phyloP scores from a whole-genome alignment of 2,888 invertebrate genomes.

The Volucella inanis region DNA sequence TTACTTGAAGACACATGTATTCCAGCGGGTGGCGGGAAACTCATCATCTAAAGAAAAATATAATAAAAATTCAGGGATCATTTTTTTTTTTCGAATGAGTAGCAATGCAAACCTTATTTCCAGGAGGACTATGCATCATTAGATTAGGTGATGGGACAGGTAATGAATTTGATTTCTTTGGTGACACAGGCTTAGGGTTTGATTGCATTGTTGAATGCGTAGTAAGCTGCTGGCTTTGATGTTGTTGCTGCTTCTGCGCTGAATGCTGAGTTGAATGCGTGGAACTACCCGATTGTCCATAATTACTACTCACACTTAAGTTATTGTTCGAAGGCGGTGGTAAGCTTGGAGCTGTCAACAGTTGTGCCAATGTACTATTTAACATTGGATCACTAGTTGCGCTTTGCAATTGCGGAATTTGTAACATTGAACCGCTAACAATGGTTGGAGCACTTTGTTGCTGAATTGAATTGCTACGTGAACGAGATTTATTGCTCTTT shows the following conservation, averaged over 20 bases:
- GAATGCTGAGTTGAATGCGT: conserved; percentile 39
- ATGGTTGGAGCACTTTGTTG: conserved; percentile 77
- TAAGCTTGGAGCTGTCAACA: conserved; percentile 85
- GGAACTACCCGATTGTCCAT: conserved; percentile 71
- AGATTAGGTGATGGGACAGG: conserved; percentile 78
- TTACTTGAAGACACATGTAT: conserved; percentile 70
- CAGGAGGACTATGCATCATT: conserved; percentile 80
- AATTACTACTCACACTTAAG: conserved; percentile 40
- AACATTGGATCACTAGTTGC: conserved; percentile 91
- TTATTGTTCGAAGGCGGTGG: conserved; percentile 47
- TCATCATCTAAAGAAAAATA: conserved; percentile 77
- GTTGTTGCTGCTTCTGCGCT: conserved; percentile 72
- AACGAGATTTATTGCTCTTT: conserved; percentile 79
- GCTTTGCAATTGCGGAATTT: conserved; percentile 84
- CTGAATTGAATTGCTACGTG: conserved; percentile 82
- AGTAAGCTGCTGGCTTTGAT: conserved; percentile 76
- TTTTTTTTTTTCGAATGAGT: background rate
- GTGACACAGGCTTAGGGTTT: conserved; percentile 77
- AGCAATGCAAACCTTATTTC: conserved; percentile 76
- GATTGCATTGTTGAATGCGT: conserved; percentile 52
- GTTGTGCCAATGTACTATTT: conserved; percentile 91
- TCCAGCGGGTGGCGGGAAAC: conserved; percentile 78
- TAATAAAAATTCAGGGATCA: background rate
- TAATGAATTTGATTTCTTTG: conserved; percentile 82
- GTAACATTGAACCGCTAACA: conserved; percentile 68